Conservation (phyloP, 2,113 vertebrate species). For the Centrocercus urophasianus region DNA sequence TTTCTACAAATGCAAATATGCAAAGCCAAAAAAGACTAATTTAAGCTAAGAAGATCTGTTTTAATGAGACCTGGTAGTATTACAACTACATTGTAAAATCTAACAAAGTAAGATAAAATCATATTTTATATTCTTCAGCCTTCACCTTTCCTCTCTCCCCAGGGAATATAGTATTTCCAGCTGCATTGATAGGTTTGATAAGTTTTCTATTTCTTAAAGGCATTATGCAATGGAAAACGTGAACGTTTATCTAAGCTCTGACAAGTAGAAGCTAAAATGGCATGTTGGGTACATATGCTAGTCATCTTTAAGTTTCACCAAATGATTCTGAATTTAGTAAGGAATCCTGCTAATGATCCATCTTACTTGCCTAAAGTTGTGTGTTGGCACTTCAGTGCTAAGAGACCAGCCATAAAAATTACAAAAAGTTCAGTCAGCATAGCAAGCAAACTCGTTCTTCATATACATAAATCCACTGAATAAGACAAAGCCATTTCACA, state of each 20-base stretch:
- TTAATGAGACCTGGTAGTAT: not conserved
- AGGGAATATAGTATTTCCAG: not conserved
- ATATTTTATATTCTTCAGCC: not conserved
- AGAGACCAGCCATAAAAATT: not conserved
- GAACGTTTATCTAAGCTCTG: not conserved
- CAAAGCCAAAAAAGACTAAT: not conserved
- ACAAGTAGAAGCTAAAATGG: not conserved
- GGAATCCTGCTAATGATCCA: not conserved
- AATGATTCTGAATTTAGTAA: not conserved
- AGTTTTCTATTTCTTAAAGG: not conserved
- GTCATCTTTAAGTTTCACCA: not conserved
- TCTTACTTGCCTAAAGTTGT: not conserved
- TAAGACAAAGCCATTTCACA: not conserved
- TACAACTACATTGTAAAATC: not conserved
- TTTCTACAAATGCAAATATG: not conserved
- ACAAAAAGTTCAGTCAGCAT: not conserved
- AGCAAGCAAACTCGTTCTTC: not conserved
- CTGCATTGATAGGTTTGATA: rapidly evolving
- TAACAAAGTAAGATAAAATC: not conserved
- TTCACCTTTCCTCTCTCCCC: too few relatives aligned
- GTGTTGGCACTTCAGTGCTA: not conserved
- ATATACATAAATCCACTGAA: not conserved
- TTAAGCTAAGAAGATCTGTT: not conserved
- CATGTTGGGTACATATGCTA: not conserved
- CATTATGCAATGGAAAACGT: not conserved